phyloP scores from a whole-genome alignment of 2,113 vertebrate genomes.

The Cranoglanis bouderius region DNA sequence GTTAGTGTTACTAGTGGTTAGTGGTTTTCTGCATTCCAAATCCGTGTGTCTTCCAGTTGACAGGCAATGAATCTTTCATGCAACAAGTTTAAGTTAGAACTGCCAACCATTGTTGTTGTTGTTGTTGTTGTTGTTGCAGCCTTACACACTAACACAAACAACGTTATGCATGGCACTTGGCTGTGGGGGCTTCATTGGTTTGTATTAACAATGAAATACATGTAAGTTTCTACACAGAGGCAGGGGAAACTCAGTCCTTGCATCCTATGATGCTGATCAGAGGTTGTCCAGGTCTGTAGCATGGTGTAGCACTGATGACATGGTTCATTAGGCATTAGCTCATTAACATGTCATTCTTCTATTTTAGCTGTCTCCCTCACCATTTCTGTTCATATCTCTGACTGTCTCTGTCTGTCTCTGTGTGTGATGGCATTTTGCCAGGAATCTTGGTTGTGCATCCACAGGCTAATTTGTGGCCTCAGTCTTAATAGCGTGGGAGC shows the following conservation, averaged over 20 bases:
- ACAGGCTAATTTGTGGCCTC: slow-evolving; percentile 61
- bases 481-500: slow-evolving; percentile 40
- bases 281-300: slow-evolving; percentile 12
- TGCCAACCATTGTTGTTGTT: background rate
- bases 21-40: background rate
- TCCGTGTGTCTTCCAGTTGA: background rate
- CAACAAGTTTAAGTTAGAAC: background rate
- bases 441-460: slow-evolving; percentile 60
- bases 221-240: slow-evolving; percentile 22
- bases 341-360: slow-evolving; percentile 46
- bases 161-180: slow-evolving; percentile 17
- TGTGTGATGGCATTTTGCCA: slow-evolving; percentile 59
- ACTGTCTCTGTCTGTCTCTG: slow-evolving; percentile 24
- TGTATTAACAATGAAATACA: slow-evolving; percentile 21
- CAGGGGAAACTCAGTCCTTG: background rate
- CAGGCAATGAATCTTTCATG: background rate
- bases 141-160: background rate
- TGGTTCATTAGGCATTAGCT: slow-evolving; percentile 65
- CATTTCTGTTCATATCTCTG: slow-evolving; percentile 30
- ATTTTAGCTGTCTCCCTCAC: background rate
- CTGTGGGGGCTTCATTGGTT: slow-evolving; percentile 15
- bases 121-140: background rate
- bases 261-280: background rate
- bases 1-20: background rate
- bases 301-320: slow-evolving; percentile 65